Conservation (phyloP, 2,888 invertebrate genomes). For the Reticulitermes lucifugus region DNA sequence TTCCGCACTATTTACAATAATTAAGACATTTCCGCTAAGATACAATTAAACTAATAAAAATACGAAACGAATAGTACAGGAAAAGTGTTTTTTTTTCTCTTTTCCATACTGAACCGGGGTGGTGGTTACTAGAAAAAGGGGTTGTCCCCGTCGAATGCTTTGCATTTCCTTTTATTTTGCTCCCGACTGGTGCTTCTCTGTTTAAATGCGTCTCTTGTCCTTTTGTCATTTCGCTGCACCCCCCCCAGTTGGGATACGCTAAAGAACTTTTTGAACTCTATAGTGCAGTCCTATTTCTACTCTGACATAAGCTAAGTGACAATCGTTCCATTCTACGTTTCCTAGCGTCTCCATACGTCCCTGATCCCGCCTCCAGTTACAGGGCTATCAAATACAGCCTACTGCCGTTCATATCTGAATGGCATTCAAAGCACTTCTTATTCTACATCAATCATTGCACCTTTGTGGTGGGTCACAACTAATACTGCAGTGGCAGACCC, state of each 20-base stretch:
- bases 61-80: background rate
- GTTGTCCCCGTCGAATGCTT: background rate
- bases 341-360: constrained; percentile 1
- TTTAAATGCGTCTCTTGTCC: background rate
- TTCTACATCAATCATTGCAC: no score
- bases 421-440: no score
- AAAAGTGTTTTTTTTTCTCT: background rate
- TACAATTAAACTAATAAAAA: background rate
- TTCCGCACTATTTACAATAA: no score
- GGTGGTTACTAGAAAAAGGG: background rate
- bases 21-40: no score
- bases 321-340: background rate
- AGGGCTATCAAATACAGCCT: no score
- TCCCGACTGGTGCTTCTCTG: constrained; percentile 1
- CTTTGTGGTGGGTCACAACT: no score
- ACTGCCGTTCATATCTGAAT: no score
- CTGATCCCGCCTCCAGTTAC: no score
- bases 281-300: background rate
- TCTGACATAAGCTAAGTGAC: constrained; percentile 25
- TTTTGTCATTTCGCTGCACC: background rate
- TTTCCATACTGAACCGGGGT: background rate
- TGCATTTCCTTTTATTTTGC: constrained; percentile 21
- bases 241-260: background rate
- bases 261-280: constrained; percentile 14
- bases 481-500: no score